Evolutionary conservation across 2,113 vertebrate genomes (phyloP).

Genomic region (Antechinus flavipes): DNA sequence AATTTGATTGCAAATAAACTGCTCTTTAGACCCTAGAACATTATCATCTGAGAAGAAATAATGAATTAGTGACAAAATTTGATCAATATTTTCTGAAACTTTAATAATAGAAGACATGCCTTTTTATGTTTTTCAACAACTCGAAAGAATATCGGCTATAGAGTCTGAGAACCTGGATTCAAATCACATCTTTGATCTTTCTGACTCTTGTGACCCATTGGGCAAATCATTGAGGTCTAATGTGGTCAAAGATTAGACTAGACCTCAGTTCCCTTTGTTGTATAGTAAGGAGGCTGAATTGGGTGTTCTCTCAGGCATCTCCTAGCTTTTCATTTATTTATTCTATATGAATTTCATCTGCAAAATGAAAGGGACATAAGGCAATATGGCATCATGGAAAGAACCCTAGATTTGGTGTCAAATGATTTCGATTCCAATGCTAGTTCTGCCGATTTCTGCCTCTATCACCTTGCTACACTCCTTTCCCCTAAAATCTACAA

Average conservation of each 20-base stretch:
- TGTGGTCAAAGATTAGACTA: neutral
- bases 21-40: neutral
- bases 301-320: neutral
- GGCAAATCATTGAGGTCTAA: neutral
- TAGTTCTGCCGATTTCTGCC: neutral
- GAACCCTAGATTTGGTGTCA: neutral
- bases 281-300: neutral
- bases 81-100: neutral
- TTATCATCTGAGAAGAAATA: neutral
- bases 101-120: neutral
- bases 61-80: neutral
- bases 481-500: neutral
- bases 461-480: neutral
- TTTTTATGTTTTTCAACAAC: neutral
- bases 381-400: neutral
- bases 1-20: neutral
- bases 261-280: neutral
- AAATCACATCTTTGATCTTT: neutral
- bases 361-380: neutral
- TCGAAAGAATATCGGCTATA: neutral
- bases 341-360: neutral
- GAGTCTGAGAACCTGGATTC: neutral
- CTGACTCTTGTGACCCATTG: neutral
- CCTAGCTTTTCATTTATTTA: neutral
- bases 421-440: neutral